Conservation (phyloP, 2,113 vertebrate genomes). For the Odobenus rosmarus region DNA sequence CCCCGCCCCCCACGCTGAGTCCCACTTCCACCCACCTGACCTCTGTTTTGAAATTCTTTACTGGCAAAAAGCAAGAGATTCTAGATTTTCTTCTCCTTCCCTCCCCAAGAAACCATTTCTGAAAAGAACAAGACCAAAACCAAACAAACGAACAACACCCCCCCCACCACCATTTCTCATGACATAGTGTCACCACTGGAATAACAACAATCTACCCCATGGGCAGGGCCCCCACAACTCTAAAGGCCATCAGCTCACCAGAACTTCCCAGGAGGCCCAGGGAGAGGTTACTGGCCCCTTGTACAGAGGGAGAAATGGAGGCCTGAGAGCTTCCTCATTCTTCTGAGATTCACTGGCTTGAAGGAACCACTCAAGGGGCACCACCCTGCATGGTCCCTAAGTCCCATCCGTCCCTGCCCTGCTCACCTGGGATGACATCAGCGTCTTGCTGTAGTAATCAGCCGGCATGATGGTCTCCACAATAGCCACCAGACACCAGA, state of each 20-base stretch:
- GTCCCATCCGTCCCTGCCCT: neutral
- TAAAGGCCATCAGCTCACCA: neutral
- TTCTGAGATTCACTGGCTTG: neutral
- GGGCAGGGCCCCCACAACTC: neutral
- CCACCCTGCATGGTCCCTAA: accelerated
- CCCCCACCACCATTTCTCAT: neutral
- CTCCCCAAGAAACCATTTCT: neutral
- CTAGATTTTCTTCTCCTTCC: neutral
- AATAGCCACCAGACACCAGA: conserved; percentile 96
- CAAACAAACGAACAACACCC: neutral
- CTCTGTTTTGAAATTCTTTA: neutral
- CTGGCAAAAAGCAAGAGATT: neutral
- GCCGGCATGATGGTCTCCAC: conserved; percentile 94
- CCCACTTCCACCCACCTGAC: neutral
- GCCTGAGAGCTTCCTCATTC: neutral
- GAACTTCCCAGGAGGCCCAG: neutral
- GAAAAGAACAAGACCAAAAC: neutral
- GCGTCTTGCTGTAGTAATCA: conserved; percentile 94
- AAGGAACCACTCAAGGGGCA: neutral
- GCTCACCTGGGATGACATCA: conserved; percentile 94
- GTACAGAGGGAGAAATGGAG: neutral
- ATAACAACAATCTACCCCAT: neutral
- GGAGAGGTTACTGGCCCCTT: neutral
- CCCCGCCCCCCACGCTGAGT: neutral
- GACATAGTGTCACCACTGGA: neutral